Base-by-base conservation (phyloP, 2,888 invertebrate species). In the Gastracanthus pulcherrimus region DNA sequence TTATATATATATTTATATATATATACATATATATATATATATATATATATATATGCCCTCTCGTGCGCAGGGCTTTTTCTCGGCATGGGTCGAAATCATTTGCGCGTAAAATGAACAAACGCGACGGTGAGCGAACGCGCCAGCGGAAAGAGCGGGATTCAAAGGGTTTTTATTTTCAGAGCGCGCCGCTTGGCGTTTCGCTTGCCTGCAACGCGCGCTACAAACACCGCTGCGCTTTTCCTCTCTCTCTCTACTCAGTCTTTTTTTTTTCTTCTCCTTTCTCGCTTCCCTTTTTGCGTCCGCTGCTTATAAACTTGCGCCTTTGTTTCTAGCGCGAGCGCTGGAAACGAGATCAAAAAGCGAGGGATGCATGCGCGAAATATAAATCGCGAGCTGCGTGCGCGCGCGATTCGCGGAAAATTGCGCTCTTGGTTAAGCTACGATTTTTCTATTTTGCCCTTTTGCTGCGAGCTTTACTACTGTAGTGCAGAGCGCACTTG, bases 121-220 rank as follows among this genome's bases (percentile, higher is more conserved):
- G 36, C 19, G 26, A 45, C 38, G 45, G 45, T n/a, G 13, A 45
- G 29, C n/a, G n/a, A n/a, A n/a, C n/a, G 29, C 60, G 45, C 9
- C 45, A 11, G 64, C 38, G 55, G 23, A 48, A 29, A 67, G 26
- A 41, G n/a, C 13, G 75, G 80, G 48, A 60, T 60, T 81, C 81
- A 81, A 81, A 81, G 81, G 76, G 67, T 81, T 81, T 81, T 81
- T 67, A 76, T 76, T 76, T 76, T 64, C 34, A 6, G n/a, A n/a
- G n/a, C n/a, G n/a, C n/a, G n/a, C 31, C 34, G 69, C 41, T 2
- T 48, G 31, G 38, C 34, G 64, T 64, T 55, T 58, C 70, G n/a
- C 66, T 29, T n/a, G n/a, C n/a, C n/a, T n/a, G n/a, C n/a, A n/a
- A n/a, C n/a, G n/a, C 60, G n/a, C 29, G n/a, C 29, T 31, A 16